Conservation (phyloP, 1,140 invertebrate genomes). For the Philaenus spumarius region DNA sequence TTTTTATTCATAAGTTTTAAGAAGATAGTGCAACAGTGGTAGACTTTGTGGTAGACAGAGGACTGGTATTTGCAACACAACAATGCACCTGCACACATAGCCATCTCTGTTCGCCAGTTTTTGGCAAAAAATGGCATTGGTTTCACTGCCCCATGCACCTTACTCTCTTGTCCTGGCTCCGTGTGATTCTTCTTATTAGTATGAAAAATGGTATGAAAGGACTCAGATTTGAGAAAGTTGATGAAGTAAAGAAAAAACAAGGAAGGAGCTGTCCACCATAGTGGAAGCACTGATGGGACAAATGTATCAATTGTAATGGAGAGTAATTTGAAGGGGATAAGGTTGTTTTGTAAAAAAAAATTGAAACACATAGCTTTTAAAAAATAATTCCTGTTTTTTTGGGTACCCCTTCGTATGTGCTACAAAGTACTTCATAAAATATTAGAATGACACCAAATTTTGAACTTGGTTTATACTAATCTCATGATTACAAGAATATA, state of each 20-base stretch:
- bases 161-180: constrained; percentile 24
- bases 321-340: constrained; percentile 25
- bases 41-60: not conserved
- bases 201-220: constrained; percentile 15
- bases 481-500: no score
- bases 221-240: constrained; percentile 33
- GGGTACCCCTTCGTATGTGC: constrained; percentile 6
- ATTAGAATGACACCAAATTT: no score
- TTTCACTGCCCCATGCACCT: constrained; percentile 40
- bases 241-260: constrained; percentile 16
- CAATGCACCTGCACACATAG: constrained; percentile 33
- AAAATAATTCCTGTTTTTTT: constrained; percentile 11
- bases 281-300: constrained; percentile 23
- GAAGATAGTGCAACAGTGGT: not conserved
- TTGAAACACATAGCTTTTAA: constrained; percentile 8
- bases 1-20: no score
- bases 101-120: constrained; percentile 27
- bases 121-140: constrained; percentile 30
- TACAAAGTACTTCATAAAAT: no score
- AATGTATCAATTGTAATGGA: constrained; percentile 24
- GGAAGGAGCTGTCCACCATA: constrained; percentile 19
- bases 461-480: no score
- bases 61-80: constrained; percentile 35
- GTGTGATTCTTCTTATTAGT: not conserved
- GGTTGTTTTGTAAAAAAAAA: constrained; percentile 5